phyloP scores from a whole-genome alignment of 2,797 vertebrate species.

The Crocidura indochinensis region DNA sequence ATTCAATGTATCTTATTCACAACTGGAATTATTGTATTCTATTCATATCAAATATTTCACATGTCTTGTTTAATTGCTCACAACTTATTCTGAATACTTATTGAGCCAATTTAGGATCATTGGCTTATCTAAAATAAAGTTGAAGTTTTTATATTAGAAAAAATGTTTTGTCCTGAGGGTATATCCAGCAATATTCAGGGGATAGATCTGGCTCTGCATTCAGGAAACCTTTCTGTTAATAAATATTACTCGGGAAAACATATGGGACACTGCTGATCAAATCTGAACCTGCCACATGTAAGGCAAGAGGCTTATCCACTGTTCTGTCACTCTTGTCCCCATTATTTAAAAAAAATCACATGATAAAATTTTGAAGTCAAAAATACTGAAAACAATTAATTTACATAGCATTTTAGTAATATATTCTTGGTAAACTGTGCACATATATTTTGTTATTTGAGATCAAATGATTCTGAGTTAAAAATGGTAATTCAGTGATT shows the following conservation, averaged over 20 bases:
- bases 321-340: no score
- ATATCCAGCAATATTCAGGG: no score
- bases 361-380: background rate
- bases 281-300: no score
- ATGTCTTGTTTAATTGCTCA: background rate
- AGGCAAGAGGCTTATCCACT: no score
- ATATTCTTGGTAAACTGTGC: slow-evolving; percentile 9
- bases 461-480: slow-evolving; percentile 23
- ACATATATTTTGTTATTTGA: background rate
- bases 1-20: background rate
- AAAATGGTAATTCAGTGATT: slow-evolving; percentile 34
- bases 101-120: background rate
- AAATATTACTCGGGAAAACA: no score
- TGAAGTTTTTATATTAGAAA: slow-evolving; percentile 14
- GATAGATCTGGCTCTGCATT: no score
- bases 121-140: background rate
- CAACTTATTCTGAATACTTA: background rate
- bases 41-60: background rate
- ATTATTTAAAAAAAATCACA: background rate
- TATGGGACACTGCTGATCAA: no score
- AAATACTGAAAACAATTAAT: background rate
- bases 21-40: background rate
- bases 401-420: slow-evolving; percentile 6
- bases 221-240: no score
- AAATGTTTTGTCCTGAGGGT: background rate